Evolutionary conservation across 2,113 vertebrate genomes (phyloP), one percentile per base, ranked within the genome.

Genomic region (Grammomys dolichurus): DNA sequence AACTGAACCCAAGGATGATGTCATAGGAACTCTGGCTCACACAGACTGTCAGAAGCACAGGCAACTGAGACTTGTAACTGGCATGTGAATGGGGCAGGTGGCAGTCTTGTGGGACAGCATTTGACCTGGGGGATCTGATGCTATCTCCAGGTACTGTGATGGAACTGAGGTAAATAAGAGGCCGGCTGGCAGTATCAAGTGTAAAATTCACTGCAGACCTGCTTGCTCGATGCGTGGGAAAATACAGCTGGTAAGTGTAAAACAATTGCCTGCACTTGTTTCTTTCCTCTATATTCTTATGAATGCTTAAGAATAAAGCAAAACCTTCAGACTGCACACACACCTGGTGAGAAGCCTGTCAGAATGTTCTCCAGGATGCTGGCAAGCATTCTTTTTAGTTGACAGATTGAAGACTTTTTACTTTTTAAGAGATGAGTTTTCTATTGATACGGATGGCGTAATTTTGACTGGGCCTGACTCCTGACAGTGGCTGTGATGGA

Each of bases 351-450:
- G 94, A 76, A 93, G 24, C 17, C 69, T 54, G 12, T 46, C 84
- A 75, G 85, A 80, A 20, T n/a, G 72, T 65, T 92, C 46, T 93
- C 10, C 9, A 67, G 60, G 20, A 90, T 88, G 36, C 60, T 87
- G 67, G 70, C 3, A 92, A 40, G 13, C 84, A 17, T 77, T 81
- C 90, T 81, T 85, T 93, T 36, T 43, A 89, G 33, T 40, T 95
- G 54, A 91, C 33, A 31, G 24, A 92, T 77, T 73, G 80, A 96
- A 7, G 10, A 43, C 46, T 5, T 93, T 90, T 24, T 3, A 88
- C 31, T 40, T 93, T 96, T 81, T 94, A 14, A 76, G 89, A 84
- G 63, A 40, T 12, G 16, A 13, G 88, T 88, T 95, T 92, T 80
- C 54, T 95, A 77, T 48, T 70, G 13, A 58, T 65, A 16, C 90